These are phyloP conservation scores for Agrotis ipsilon DNA, from an alignment of 2,888 invertebrate species.

Conservation along the genomic window DNA sequence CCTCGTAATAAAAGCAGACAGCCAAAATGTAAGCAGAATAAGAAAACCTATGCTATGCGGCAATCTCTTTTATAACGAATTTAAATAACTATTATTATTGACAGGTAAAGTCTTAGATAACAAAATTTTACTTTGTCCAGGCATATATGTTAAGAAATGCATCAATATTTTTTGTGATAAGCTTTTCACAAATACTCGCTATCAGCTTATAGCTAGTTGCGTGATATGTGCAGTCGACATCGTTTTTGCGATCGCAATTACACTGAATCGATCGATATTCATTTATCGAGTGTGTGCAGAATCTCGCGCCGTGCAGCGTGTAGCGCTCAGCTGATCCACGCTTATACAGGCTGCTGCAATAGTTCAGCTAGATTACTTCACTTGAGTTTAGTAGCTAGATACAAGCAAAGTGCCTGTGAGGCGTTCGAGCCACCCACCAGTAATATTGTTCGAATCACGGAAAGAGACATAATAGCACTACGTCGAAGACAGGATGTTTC, in stretches of 20 bases:
- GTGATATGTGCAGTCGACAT: slow-evolving; percentile 55
- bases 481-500: neutral
- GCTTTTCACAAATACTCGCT: slow-evolving; percentile 44
- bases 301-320: slow-evolving; percentile 58
- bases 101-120: too few species aligned
- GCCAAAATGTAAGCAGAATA: too few species aligned
- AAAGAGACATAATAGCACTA: neutral
- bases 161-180: neutral
- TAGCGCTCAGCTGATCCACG: slow-evolving; percentile 46
- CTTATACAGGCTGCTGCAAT: slow-evolving; percentile 47
- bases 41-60: too few species aligned
- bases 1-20: too few species aligned
- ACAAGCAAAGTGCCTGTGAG: neutral
- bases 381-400: neutral
- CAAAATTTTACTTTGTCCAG: too few species aligned
- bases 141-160: too few species aligned
- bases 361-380: neutral
- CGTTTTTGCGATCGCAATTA: slow-evolving; percentile 72
- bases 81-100: too few species aligned
- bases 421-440: neutral
- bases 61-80: too few species aligned
- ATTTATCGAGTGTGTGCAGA: slow-evolving; percentile 68
- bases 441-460: neutral
- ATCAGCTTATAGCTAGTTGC: slow-evolving; percentile 30
- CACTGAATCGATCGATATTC: slow-evolving; percentile 74